Percentiles rank a stretch among this genome's conserved stretches.
Conservation (phyloP, 2,888 invertebrate species). For the Nasonia oneida region DNA sequence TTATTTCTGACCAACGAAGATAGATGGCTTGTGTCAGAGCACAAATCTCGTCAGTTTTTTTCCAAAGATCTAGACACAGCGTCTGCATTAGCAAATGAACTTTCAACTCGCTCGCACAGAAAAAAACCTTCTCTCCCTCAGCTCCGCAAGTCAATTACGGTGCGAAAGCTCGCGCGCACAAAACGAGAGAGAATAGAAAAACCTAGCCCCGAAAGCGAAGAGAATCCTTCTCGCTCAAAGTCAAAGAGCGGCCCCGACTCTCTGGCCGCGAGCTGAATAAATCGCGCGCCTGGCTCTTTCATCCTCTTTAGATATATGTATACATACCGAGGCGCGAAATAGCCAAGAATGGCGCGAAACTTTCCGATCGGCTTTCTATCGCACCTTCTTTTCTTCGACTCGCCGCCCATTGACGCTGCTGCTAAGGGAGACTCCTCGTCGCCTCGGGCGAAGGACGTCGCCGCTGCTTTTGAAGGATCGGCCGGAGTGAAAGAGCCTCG, state of each 20-base stretch:
- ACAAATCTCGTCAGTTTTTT: not conserved
- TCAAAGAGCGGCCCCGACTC: constrained; percentile 25
- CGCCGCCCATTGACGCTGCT: not conserved
- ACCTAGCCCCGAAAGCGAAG: constrained; percentile 3
- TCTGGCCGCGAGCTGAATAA: constrained; percentile 45
- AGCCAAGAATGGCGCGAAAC: constrained; percentile 33
- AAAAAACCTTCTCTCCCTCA: not conserved
- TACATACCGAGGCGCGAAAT: not conserved
- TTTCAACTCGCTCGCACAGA: not conserved
- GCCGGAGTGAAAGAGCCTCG: not conserved
- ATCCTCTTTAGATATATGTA: not conserved
- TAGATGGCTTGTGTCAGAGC: too few species aligned
- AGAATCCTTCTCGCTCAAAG: constrained; percentile 39
- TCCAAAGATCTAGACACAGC: not conserved
- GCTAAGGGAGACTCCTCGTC: not conserved
- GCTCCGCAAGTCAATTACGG: not conserved
- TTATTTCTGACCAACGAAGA: too few species aligned
- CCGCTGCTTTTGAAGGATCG: not conserved
- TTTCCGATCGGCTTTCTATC: constrained; percentile 26
- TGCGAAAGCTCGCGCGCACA: not conserved
- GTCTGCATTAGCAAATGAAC: constrained; percentile 10
- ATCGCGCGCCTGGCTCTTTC: constrained; percentile 32
- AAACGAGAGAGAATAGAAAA: constrained; percentile 8
- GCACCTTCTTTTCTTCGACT: not conserved
- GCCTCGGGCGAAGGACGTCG: not conserved